Evolutionary conservation across 2,113 vertebrate genomes (phyloP), one percentile per base, ranked within the genome.

Genomic region (Piliocolobus tephrosceles): DNA sequence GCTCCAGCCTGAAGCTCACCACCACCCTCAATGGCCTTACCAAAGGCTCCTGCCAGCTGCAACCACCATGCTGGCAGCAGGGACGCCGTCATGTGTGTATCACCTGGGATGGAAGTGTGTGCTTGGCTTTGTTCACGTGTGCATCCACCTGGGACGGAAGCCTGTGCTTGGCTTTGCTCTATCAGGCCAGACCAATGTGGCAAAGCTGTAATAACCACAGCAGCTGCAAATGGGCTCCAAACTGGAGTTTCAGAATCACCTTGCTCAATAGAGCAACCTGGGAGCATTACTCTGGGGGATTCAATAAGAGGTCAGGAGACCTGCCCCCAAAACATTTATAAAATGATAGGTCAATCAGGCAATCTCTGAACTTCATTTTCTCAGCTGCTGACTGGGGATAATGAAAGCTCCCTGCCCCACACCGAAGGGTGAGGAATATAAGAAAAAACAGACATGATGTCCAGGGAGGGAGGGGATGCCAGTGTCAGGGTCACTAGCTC

Each of bases 381-480:
- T 80, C 55, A 11, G 23, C 52, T 40, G 20, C 6, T 55, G 4
- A 55, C 13, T 9, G 6, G 2, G 3, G 3, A 30, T 68, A 20
- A 55, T 50, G 7, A 78, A 38, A 32, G 23, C 17, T 78, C 12
- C 30, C 12, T 45, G 32, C 1, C 20, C 30, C 27, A 40, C 43
- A 82, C 6, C 4, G 27, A 12, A 83, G 20, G 25, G 55, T n/a
- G 38, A 78, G 20, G 8, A 27, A 45, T 45, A 5, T 45, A 61
- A 79, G 68, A 52, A 47, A 82, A 58, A 25, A 64, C 30, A 9
- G 4, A 35, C 3, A 35, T 17, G 25, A 0, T 45, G 32, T 1
- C 14, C 14, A 6, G 20, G 23, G 40, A 25, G 12, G 6, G 32
- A 5, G 3, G 20, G 16, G 16, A 2, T 1, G 4, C 11, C 1